Base-by-base conservation (phyloP, 2,888 invertebrate species). In the Ditylenchus weischeri region DNA sequence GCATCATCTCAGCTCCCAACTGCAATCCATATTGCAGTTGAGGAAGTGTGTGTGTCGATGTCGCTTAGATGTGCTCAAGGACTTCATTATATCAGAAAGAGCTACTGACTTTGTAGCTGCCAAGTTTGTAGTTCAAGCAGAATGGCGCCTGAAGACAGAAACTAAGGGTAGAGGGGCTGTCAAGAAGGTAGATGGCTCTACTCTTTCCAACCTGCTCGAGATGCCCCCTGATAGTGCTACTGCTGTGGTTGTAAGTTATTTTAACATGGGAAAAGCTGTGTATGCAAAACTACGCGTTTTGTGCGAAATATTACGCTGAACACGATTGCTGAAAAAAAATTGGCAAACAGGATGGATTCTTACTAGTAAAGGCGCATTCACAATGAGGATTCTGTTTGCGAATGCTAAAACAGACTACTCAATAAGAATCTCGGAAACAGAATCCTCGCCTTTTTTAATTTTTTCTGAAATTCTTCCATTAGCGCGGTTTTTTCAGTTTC, bases 41-140 rank as follows among this genome's bases (percentile, higher is more conserved):
- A 50, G 64, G 8, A 58, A 66, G 57, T 49, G 38, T 3, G 23
- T 50, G 35, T 68, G 68, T 21, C 68, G 65, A 29, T 68, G 68
- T 35, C 68, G 59, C 7, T 68, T 68, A 35, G 66, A 68, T 57
- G 59, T 68, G 43, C 43, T 68, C 6, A 18, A 13, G 19, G 66
- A 66, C 35, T 35, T 11, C 15, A 47, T 66, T 36, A 35, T 68
- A 5, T 10, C 64, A 0, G 43, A 66, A 10, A 21, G 47, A 8
- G 23, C 29, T 21, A 36, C 50, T n/a, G 49, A 66, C 43, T 68
- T 66, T 49, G 58, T 66, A 19, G 64, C 68, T 4, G 68, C 68
- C n/a, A 19, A 43, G 23, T 68, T 68, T 48, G 47, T 47, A 19
- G 64, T 68, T n/a, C 64, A 66, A 11, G 64, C 66, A 3, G 68